Conservation (phyloP, 2,797 vertebrate species). For the Meda fulgida region DNA sequence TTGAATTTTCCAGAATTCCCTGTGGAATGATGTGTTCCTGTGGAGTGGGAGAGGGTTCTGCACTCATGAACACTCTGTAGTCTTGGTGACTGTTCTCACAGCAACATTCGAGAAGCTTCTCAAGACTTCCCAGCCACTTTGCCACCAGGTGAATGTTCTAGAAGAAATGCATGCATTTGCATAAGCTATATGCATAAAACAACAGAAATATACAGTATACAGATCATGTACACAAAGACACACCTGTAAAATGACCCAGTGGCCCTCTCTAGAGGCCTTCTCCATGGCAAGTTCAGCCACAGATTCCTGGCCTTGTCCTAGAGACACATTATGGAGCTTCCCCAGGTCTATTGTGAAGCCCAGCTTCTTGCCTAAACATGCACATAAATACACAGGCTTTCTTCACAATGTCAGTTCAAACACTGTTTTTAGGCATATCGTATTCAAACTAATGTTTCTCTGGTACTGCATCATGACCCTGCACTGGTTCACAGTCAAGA, state of each 20-base stretch:
- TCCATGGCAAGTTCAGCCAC: slow-evolving; percentile 84
- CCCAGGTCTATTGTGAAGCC: slow-evolving; percentile 86
- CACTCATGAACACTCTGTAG: slow-evolving; percentile 81
- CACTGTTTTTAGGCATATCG: neutral
- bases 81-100: slow-evolving; percentile 79
- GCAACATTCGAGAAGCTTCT: slow-evolving; percentile 80
- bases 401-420: neutral
- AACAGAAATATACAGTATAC: neutral
- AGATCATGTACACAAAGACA: neutral
- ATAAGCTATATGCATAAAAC: neutral
- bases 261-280: slow-evolving; percentile 88
- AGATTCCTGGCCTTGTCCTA: slow-evolving; percentile 88
- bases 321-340: slow-evolving; percentile 84
- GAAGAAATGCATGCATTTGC: neutral
- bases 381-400: neutral
- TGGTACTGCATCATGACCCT: neutral
- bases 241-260: slow-evolving; percentile 90
- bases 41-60: slow-evolving; percentile 76
- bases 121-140: slow-evolving; percentile 82
- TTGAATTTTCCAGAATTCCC: slow-evolving; percentile 84
- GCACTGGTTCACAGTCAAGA: neutral
- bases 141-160: slow-evolving; percentile 89
- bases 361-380: slow-evolving; percentile 77
- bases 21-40: slow-evolving; percentile 82
- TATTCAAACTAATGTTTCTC: neutral